These are phyloP conservation scores for Drepana arcuata DNA, from an alignment of 1,140 invertebrate species.

Conservation along the genomic window DNA sequence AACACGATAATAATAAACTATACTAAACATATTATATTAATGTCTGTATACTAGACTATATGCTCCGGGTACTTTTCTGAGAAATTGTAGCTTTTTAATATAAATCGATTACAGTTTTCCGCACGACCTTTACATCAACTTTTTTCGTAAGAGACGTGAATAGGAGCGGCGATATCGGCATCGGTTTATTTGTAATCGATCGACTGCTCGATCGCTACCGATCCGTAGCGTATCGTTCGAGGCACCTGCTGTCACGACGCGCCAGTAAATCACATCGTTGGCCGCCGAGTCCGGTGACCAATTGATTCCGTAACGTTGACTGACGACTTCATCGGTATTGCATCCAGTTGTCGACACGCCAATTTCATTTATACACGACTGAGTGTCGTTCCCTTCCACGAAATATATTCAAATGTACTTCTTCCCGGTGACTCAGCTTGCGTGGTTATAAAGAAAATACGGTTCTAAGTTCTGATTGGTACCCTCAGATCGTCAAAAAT, in stretches of 20 bases:
- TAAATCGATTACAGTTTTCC: slow-evolving; percentile 31
- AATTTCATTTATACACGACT: slow-evolving; percentile 20
- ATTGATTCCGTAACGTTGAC: slow-evolving; percentile 53
- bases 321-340: slow-evolving; percentile 56
- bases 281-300: slow-evolving; percentile 57
- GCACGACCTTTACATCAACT: slow-evolving; percentile 55
- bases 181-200: slow-evolving; percentile 51
- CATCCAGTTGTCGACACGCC: slow-evolving; percentile 36
- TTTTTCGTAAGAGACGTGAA: slow-evolving; percentile 49
- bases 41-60: too few species aligned
- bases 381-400: neutral
- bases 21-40: too few species aligned
- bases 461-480: too few species aligned
- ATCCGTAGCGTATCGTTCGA: slow-evolving; percentile 33
- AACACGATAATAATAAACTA: too few species aligned
- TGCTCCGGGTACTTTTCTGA: too few species aligned
- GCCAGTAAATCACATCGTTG: slow-evolving; percentile 55
- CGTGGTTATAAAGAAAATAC: too few species aligned
- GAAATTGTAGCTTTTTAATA: too few species aligned
- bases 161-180: too few species aligned
- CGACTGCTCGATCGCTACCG: slow-evolving; percentile 29
- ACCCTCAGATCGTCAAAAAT: too few species aligned
- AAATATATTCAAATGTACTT: too few species aligned
- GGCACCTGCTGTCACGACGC: slow-evolving; percentile 55
- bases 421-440: too few species aligned